Evolutionary conservation across 1,140 invertebrate species (phyloP).

Genomic region (Drosophila funebris): DNA sequence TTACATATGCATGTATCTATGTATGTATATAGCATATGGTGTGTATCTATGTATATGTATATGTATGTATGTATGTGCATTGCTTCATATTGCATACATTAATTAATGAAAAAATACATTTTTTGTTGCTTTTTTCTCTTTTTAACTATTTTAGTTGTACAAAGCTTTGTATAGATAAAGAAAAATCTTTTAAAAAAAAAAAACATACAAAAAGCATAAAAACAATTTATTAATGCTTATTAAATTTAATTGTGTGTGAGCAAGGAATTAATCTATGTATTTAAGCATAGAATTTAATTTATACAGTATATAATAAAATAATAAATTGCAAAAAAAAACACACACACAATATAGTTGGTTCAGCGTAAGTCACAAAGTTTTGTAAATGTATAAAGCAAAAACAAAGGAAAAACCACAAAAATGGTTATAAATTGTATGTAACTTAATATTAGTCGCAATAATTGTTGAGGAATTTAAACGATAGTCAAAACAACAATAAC

Average conservation of each 20-base stretch:
- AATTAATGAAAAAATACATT: constrained; percentile 43
- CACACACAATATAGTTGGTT: constrained; percentile 44
- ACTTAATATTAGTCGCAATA: constrained; percentile 75
- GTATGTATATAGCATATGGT: no score
- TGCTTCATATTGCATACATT: constrained; percentile 36
- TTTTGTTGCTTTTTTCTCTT: constrained; percentile 78
- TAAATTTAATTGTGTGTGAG: constrained; percentile 58
- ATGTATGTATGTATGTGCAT: constrained; percentile 32
- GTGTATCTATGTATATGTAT: constrained; percentile 1
- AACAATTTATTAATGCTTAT: constrained; percentile 67
- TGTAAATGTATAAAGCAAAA: constrained; percentile 71
- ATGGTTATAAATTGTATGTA: constrained; percentile 52
- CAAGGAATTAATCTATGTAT: constrained; percentile 75
- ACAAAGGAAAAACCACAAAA: constrained; percentile 7
- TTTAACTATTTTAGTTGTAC: constrained; percentile 78
- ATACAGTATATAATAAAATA: constrained; percentile 35
- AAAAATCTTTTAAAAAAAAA: constrained; percentile 23
- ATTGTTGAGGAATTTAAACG: constrained; percentile 63
- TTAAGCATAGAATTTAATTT: constrained; percentile 74
- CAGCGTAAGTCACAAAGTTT: constrained; percentile 53
- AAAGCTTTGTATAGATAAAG: constrained; percentile 73
- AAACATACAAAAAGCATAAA: constrained; percentile 49
- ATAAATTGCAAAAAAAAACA: constrained; percentile 31
- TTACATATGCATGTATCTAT: constrained; percentile 2
- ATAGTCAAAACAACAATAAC: constrained; percentile 8